Evolutionary conservation across 2,888 invertebrate genomes (phyloP), one percentile per base, ranked within the genome.

Genomic region (Hypselothyrea guttata): DNA sequence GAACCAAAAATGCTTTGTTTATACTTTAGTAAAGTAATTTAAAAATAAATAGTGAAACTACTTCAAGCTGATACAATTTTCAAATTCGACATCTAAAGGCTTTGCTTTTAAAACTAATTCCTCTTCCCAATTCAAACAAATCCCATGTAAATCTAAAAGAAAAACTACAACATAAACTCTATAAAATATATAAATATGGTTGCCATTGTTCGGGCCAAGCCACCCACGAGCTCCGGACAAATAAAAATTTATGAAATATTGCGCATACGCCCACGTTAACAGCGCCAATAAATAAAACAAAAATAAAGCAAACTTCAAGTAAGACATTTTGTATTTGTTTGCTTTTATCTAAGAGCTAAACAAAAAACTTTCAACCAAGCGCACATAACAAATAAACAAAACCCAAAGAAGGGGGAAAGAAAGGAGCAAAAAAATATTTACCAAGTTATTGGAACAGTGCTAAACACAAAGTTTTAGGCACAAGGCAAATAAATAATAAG

Each of bases 241-340:
- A 55, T 53, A 33, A 37, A 45, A 34, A 67, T 67, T 51, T 71
- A 71, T 75, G 56, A 78, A 75, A 79, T 81, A 86, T 81, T 75
- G 63, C 73, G 76, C 64, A 81, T 84, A 85, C 81, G 86, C 86
- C 81, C 59, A 62, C 84, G 56, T 69, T 67, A 48, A 51, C 49
- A 16, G 42, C 7, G 18, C 1, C 46, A 70, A 68, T 75, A 83
- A 75, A 72, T 72, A 66, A 59, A 55, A 52, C 45, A 64, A 47
- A 46, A 42, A 54, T 42, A 83, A 48, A 49, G 33, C 40, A 41
- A 82, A 78, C 64, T 67, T 69, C 57, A 68, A n/a, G 57, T 65
- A 64, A 83, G 59, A 79, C 47, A 62, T 58, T 46, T 57, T 46
- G 42, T 40, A 41, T 55, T 63, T 67, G 69, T 79, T 67, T 63